Base-by-base conservation (phyloP, 2,888 invertebrate genomes). In the Plutella xylostella region DNA sequence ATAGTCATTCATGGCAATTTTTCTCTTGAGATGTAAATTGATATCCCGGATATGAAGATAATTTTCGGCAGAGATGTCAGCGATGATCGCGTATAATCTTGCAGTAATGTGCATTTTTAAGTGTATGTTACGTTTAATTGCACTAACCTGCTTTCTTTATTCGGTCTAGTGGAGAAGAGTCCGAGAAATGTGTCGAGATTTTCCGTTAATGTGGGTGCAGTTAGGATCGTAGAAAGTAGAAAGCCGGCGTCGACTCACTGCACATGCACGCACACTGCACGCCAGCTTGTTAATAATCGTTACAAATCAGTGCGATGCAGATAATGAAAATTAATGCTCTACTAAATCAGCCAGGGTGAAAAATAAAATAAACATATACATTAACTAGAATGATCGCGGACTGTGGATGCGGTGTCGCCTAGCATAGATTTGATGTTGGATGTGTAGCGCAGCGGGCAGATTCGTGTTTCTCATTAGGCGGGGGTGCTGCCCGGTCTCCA, bases 161-260 rank as follows among this genome's bases (percentile, higher is more conserved):
- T 61, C 71, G 77, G 73, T 80, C 77, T 70, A 75, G 65, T 78
- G 72, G 65, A 72, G 70, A 72, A 52, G 61, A 72, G 71, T 70
- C 65, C 63, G 61, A 72, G 73, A 76, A 76, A 79, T 71, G 69
- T 69, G 69, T 70, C 63, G 62, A 76, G 79, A 77, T 78, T 79
- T 78, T 77, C 79, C 73, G 72, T 74, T 72, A 76, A 72, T 72
- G 65, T 63, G 65, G 62, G 63, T 65, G 68, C 73, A 69, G 63
- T 63, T 62, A 63, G 61, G 68, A 63, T 63, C 66, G 66, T 76
- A 70, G 80, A 83, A 83, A 82, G 82, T 83, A 74, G 82, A 83
- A 83, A 83, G 82, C 77, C 68, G 62, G 68, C 65, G 71, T 68
- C 80, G 74, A 78, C 65, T 76, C 76, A 79, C 71, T 79, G 80